Evolutionary conservation across 1,140 invertebrate genomes (phyloP).

Genomic region (Oryctes rhinoceros): DNA sequence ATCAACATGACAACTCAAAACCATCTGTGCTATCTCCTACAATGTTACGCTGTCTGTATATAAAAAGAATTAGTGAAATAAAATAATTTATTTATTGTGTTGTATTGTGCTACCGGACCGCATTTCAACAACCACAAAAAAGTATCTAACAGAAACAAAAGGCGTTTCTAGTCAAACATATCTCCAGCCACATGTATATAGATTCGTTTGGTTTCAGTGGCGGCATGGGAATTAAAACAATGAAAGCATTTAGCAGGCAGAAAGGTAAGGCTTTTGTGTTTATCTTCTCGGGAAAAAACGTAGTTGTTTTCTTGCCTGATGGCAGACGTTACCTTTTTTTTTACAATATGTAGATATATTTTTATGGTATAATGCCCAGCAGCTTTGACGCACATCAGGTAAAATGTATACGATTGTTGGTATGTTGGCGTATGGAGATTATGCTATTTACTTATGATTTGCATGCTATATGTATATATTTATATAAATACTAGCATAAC

Average conservation of each 20-base stretch:
- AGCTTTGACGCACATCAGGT: not conserved
- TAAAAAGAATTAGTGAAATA: constrained; percentile 3
- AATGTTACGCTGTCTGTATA: not conserved
- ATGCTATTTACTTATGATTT: constrained; percentile 19
- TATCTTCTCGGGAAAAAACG: not conserved
- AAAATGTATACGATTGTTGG: constrained; percentile 14
- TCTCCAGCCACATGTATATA: constrained; percentile 59
- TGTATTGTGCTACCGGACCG: not conserved
- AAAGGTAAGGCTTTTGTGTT: constrained; percentile 57
- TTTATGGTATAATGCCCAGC: too few relatives aligned
- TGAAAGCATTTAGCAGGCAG: constrained; percentile 63
- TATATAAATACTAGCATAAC: not conserved
- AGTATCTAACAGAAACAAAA: not conserved
- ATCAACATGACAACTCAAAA: not conserved
- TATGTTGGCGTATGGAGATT: not conserved
- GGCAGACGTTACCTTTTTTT: not conserved
- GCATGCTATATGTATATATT: constrained; percentile 7
- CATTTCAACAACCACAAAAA: not conserved
- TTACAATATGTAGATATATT: not conserved
- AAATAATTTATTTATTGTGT: constrained; percentile 23
- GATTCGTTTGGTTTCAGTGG: constrained; percentile 57
- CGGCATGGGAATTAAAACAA: constrained; percentile 65
- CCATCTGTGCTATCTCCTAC: not conserved
- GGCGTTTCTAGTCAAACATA: constrained; percentile 37
- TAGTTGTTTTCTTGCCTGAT: not conserved